Conservation (phyloP, 2,888 invertebrate genomes). For the Rotaria macrura region DNA sequence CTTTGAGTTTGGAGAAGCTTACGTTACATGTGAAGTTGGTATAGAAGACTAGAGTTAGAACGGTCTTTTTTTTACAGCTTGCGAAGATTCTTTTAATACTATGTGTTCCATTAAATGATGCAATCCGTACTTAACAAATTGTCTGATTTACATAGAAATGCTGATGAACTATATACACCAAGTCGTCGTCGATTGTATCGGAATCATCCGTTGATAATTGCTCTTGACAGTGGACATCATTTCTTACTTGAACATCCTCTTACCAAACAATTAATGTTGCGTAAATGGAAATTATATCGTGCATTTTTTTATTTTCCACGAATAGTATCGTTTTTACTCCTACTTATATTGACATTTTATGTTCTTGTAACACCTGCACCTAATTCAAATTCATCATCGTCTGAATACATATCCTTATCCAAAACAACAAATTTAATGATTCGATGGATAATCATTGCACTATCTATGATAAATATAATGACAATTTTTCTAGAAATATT, state of each 20-base stretch:
- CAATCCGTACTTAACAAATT: too few relatives aligned
- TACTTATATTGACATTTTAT: background rate
- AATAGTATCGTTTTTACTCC: background rate
- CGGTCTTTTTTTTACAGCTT: too few relatives aligned
- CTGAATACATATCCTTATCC: background rate
- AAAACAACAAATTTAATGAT: too few relatives aligned
- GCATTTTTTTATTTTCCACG: background rate
- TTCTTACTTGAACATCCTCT: background rate
- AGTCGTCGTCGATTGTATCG: background rate
- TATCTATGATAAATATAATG: background rate
- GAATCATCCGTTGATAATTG: conserved; percentile 12
- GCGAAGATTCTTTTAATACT: too few relatives aligned
- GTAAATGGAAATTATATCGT: conserved; percentile 13
- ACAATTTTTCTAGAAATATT: background rate
- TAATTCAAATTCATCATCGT: background rate
- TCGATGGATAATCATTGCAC: background rate
- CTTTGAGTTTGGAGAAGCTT: too few relatives aligned
- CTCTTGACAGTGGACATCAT: background rate
- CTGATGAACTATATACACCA: background rate
- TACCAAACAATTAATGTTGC: background rate
- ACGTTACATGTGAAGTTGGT: too few relatives aligned
- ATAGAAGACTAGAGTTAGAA: too few relatives aligned
- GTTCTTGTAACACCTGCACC: background rate
- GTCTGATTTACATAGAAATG: background rate
- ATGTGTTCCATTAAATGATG: too few relatives aligned